A percentile compares a stretch with the other conserved stretches of the same genome.
These are phyloP conservation scores for Capitulum mitella DNA, from an alignment of 2,888 invertebrate species.

Conservation along the genomic window DNA sequence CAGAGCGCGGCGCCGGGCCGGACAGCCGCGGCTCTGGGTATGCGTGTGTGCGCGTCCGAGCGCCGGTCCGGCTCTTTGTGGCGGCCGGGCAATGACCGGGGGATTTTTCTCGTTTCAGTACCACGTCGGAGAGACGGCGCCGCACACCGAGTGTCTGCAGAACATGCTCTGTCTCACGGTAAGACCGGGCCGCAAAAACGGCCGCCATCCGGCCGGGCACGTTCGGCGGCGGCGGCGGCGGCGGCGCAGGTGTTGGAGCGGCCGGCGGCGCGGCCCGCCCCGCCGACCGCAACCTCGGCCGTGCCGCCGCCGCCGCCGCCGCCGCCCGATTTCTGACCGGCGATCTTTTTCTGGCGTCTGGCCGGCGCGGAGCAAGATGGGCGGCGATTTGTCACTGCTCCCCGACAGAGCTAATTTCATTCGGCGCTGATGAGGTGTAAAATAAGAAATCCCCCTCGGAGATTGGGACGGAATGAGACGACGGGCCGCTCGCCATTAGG, in stretches of 20 bases:
- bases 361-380: not conserved
- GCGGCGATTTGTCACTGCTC: not conserved
- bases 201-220: not conserved
- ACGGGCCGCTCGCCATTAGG: not conserved
- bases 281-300: no score
- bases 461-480: not conserved
- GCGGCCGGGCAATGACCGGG: no score
- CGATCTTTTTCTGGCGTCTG: not conserved
- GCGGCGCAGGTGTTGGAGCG: no score
- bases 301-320: not conserved
- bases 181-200: not conserved
- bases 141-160: not conserved
- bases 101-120: no score
- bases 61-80: no score
- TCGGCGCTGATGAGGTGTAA: constrained; percentile 10
- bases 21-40: not conserved
- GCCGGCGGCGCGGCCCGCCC: no score
- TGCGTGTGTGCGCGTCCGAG: no score
- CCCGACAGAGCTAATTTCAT: not conserved
- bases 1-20: not conserved
- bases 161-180: not conserved
- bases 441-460: not conserved
- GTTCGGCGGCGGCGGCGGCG: not conserved
- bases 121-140: not conserved
- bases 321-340: not conserved